Base-by-base conservation (phyloP, 2,888 invertebrate genomes). In the Strigamia maritima region DNA sequence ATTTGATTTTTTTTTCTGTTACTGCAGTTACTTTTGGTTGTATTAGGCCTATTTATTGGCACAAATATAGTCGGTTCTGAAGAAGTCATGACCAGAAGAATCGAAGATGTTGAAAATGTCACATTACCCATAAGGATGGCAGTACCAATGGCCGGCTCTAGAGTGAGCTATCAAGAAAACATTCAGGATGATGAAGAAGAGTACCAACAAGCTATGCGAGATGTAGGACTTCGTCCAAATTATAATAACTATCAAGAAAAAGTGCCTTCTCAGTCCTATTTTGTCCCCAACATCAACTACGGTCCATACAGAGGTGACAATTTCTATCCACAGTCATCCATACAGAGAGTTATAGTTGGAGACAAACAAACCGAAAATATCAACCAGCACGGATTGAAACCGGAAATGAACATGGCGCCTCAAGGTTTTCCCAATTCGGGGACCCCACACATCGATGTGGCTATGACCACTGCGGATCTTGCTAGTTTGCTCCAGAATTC, bases 161-260 rank as follows among this genome's bases (percentile, higher is more conserved):
- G 44, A 14, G 28, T 44, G 12, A 44, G 44, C 77, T 77, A 77
- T 28, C 40, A 44, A 40, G 77, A 40, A 14, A 8, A 38, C 10
- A 8, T 44, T 4, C 22, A 19, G 6, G 44, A 77, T 8, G 77
- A 77, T 10, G 77, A 77, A 19, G 77, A 77, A 8, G 75, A 75
- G 26, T 77, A 77, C 44, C 40, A 77, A 8, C 77, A 40, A 16
- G 77, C 77, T 1, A 22, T 77, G 49, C 77, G 44, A 2, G 77
- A 38, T 1, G 77, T 44, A 7, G 77, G 44, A 2, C 22, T 77
- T n/a, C 28, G 77, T n/a, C 22, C 38, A 10, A 31, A n/a, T 12
- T 1, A 6, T 38, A 44, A 40, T 14, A 44, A 77, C 7, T 44
- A 14, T 10, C 40, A 44, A 44, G 40, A 44, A 31, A 31, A 4